Evolutionary conservation across 2,888 invertebrate species (phyloP), one percentile per base, ranked within the genome.

Genomic region (Cancer borealis): DNA sequence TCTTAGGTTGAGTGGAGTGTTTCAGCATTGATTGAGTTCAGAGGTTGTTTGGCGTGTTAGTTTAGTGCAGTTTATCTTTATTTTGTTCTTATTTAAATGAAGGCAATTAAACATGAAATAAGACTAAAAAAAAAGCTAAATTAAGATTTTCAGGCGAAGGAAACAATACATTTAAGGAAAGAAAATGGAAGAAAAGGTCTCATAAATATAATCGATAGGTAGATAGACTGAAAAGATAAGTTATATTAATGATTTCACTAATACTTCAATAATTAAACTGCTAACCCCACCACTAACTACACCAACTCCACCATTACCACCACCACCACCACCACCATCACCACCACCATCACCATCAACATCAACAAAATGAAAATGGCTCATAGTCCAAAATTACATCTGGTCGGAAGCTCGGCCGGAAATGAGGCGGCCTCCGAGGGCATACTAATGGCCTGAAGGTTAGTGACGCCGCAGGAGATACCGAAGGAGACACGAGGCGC

Each of bases 381-480:
- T 79, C 92, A 46, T 26, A 49, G 49, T 47, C 30, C 30, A 84
- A 79, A 87, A 87, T 87, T 87, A 90, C 84, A 90, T 90, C 93
- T 93, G 90, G 89, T 93, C 90, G 79, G 73, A 66, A 93, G 90
- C 26, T 49, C 10, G 39, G 79, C 47, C 90, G 93, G 90, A 93
- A 93, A 79, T 26, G 54, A 79, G 39, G 10, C 47, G n/a, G 26
- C 90, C 89, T 90, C 84, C 47, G 90, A 73, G 30, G 79, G 79
- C 39, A 90, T 79, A 89, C 93, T 93, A 46, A 93, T 89, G 21
- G 90, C 79, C 66, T 79, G 90, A 49, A 73, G 93, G 90, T 49
- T 93, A 26, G 84, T 46, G 79, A 30, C 49, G 46, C 49, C 73
- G 79, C 21, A 30, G n/a, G 90, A 90, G 93, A 93, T 93, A 93